Base-by-base conservation (phyloP, 2,797 vertebrate genomes). In the Podarcis siculus region DNA sequence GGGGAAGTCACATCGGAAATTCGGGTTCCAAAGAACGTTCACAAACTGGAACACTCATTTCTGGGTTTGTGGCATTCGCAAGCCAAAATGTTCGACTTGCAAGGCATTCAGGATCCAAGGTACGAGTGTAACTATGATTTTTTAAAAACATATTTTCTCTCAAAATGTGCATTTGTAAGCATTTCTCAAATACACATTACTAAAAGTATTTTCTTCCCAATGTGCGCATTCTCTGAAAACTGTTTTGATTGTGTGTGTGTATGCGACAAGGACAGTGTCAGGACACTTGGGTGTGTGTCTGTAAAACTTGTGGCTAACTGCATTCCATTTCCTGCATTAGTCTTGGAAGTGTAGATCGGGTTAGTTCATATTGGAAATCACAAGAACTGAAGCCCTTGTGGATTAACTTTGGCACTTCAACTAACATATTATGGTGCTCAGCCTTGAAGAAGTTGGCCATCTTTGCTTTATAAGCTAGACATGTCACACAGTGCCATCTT, bases 401-500 rank as follows among this genome's bases (percentile, higher is more conserved):
- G 30, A n/a, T 42, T 49, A 78, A 17, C 25, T 58, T 37, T 17
- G 80, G 2, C 42, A n/a, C 37, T 75, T 49, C 27, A 66, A 30
- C 10, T 49, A n/a, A 8, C 23, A 55, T 12, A 76, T 15, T 55
- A 4, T 17, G 23, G 42, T 55, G 6, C 27, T 81, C 23, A 37
- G 5, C 32, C 42, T 66, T 37, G 19, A 55, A 76, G 58, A 85
- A 82, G 4, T 49, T 86, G 78, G 72, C 87, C 71, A 77, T 67
- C 13, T 2, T 25, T 86, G 32, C 19, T 81, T 81, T 45, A 67
- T 27, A n/a, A 17, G 19, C 30, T 25, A 82, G 58, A n/a, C 42
- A 85, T 66, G 25, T 89, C 42, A 81, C 49, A n/a, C 45, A 86
- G 55, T 86, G 78, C 61, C 83, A 89, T 82, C 71, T 76, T 75